Conservation (phyloP, 2,113 vertebrate genomes). For the Danionella cerebrum region DNA sequence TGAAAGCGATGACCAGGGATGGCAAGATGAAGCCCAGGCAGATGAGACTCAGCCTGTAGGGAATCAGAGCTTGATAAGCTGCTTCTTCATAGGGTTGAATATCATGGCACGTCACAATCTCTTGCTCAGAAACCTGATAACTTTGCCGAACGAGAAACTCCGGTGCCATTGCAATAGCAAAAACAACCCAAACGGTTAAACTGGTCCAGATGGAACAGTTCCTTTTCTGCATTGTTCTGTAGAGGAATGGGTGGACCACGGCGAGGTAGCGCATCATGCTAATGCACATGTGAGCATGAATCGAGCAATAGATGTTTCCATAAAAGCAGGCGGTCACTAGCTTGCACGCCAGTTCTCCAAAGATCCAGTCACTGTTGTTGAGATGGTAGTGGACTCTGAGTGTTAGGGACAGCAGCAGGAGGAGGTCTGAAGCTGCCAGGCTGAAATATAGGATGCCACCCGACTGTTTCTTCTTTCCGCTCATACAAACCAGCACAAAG, state of each 20-base stretch:
- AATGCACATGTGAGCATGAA: constrained; percentile 76
- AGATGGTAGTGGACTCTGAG: constrained; percentile 80
- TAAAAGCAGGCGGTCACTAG: constrained; percentile 74
- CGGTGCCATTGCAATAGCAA: constrained; percentile 69
- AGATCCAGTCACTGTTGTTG: constrained; percentile 80
- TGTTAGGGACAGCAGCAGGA: constrained; percentile 74
- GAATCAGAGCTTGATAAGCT: constrained; percentile 52
- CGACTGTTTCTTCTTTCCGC: constrained; percentile 63
- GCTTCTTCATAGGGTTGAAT: constrained; percentile 59
- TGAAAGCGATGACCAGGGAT: constrained; percentile 67
- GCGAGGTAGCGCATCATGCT: constrained; percentile 81
- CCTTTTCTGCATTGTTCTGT: constrained; percentile 68
- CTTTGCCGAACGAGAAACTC: constrained; percentile 74
- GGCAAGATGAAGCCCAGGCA: constrained; percentile 76
- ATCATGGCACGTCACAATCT: constrained; percentile 76
- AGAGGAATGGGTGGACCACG: constrained; percentile 80
- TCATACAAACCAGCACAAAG: constrained; percentile 70
- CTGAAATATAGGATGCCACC: constrained; percentile 74
- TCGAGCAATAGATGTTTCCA: constrained; percentile 84
- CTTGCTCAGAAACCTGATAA: constrained; percentile 52
- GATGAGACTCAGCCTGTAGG: constrained; percentile 69
- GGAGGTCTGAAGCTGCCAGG: constrained; percentile 75
- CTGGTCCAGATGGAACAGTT: constrained; percentile 55
- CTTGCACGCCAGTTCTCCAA: constrained; percentile 77
- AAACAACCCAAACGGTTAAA: constrained; percentile 63